Percentiles rank a stretch among this genome's conserved stretches.
phyloP scores from a whole-genome alignment of 2,113 vertebrate genomes.

The Spilogale gracilis region DNA sequence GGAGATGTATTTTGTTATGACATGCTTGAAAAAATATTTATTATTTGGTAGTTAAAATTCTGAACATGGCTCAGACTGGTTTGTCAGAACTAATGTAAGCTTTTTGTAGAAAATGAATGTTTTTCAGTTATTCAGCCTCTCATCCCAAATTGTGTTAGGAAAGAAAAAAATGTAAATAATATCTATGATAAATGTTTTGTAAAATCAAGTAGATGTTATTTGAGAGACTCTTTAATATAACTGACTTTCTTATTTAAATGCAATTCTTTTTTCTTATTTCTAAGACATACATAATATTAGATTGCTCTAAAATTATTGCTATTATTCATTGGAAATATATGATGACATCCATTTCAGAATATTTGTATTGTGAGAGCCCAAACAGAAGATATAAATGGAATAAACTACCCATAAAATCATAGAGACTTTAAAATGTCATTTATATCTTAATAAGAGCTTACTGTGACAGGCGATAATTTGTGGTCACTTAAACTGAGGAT shows the following conservation, averaged over 20 bases:
- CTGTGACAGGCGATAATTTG: background rate
- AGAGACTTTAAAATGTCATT: background rate
- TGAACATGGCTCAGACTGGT: background rate
- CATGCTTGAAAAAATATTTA: conserved; percentile 7
- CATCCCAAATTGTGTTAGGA: conserved; percentile 16
- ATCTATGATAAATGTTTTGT: background rate
- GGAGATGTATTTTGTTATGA: background rate
- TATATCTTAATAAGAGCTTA: background rate
- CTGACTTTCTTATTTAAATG: conserved; percentile 34
- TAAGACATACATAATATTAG: background rate
- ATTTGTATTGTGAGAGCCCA: background rate
- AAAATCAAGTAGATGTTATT: conserved; percentile 39
- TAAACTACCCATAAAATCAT: background rate
- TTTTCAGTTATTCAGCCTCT: background rate
- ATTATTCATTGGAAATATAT: conserved; percentile 13
- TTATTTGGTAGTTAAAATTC: conserved; percentile 50
- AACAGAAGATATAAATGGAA: background rate
- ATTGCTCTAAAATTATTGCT: conserved; percentile 29
- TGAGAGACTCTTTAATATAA: background rate
- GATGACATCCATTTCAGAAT: background rate
- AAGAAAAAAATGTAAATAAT: conserved; percentile 30
- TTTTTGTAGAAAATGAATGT: conserved; percentile 45
- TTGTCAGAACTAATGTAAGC: background rate
- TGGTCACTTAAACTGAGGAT: background rate
- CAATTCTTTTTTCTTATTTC: background rate